phyloP scores from a whole-genome alignment of 2,888 invertebrate species.

The Polia nebulosa region DNA sequence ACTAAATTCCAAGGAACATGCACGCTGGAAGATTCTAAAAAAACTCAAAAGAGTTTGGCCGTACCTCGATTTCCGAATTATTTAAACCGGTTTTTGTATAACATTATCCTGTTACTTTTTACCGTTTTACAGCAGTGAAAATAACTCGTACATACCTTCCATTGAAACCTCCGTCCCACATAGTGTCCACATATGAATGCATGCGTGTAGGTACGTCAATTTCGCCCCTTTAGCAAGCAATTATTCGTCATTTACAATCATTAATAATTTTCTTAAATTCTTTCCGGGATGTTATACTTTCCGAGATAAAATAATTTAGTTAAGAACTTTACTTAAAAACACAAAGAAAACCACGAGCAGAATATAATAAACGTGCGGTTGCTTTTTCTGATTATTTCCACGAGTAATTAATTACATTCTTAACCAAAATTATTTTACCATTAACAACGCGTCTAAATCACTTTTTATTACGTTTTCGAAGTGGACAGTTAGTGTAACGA shows the following conservation, averaged over 20 bases:
- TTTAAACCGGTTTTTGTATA: constrained; percentile 79
- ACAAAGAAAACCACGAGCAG: background rate
- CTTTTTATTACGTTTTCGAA: constrained; percentile 16
- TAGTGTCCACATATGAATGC: constrained; percentile 70
- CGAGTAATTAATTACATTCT: constrained; percentile 7
- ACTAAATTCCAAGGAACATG: constrained; percentile 47
- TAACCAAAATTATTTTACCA: constrained; percentile 14
- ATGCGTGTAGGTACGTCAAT: constrained; percentile 67
- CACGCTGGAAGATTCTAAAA: constrained; percentile 52
- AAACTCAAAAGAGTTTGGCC: constrained; percentile 60
- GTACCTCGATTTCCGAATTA: constrained; percentile 79
- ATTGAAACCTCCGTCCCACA: constrained; percentile 70
- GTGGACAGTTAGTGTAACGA: background rate
- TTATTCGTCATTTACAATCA: constrained; percentile 51
- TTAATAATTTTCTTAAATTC: constrained; percentile 26
- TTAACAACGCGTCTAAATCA: background rate
- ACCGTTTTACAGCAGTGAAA: constrained; percentile 79
- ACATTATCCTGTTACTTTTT: constrained; percentile 85
- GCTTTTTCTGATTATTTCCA: constrained; percentile 1
- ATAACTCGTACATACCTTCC: constrained; percentile 61
- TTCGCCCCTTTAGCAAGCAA: constrained; percentile 50
- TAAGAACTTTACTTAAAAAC: background rate
- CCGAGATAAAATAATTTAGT: constrained; percentile 3
- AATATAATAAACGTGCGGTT: background rate
- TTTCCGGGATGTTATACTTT: constrained; percentile 21